Evolutionary conservation across 2,113 vertebrate genomes (phyloP), one percentile per base, ranked within the genome.

Genomic region (Charadrius vociferus): DNA sequence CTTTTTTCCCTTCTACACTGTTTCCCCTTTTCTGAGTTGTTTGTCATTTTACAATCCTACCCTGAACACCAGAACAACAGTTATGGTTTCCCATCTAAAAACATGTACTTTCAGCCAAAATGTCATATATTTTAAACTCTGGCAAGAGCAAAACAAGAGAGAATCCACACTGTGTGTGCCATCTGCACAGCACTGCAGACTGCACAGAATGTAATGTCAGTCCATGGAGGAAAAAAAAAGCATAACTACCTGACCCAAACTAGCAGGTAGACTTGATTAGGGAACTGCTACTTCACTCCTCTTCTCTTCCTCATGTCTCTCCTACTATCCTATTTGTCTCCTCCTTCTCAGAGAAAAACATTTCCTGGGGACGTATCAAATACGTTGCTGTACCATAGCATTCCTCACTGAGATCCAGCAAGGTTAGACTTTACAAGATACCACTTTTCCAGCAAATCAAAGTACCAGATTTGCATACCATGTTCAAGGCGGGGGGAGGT

Each of bases 401-500:
- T 50, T 67, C 58, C 80, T 80, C 49, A 36, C 15, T 59, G 62
- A 74, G 10, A 74, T 32, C 45, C 82, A 90, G 61, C 67, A 61
- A 85, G 8, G 24, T 79, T 85, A 27, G 19, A 4, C 85, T 87
- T 78, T 43, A 62, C 27, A 74, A 58, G 19, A 36, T 14, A 19
- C 5, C 59, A 32, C 29, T 81, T 85, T 63, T 78, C n/a, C 24
- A 67, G 32, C 19, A 47, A 55, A 82, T 32, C 24, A 36, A 81
- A 78, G 59, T 18, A 34, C 3, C 45, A 58, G 30, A 78, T n/a
- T 45, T 81, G 34, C 30, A 49, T 15, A 58, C 9, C n/a, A 41
- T 3, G 0, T 27, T 58, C 36, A 74, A 56, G 39, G 22, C 3
- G 6, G 1, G 0, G 27, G 18, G n/a, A 14, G n/a, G 58, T 24